Conservation (phyloP, 1,140 invertebrate species). For the Vollenhovia emeryi region DNA sequence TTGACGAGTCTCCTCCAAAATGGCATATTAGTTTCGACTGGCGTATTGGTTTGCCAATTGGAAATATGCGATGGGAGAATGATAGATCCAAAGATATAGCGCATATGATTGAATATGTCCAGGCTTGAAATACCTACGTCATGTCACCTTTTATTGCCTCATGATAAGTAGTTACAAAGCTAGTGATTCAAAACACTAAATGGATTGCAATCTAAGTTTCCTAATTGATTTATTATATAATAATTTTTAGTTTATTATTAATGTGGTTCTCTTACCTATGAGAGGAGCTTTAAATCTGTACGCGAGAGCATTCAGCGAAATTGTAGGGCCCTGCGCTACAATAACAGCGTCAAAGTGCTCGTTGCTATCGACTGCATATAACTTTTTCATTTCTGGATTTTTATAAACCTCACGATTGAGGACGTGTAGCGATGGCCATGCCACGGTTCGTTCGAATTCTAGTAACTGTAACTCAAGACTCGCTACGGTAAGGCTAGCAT, state of each 20-base stretch:
- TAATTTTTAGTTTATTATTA: too few relatives aligned
- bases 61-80: constrained; percentile 65
- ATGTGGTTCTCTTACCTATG: constrained; percentile 42
- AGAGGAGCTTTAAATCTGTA: constrained; percentile 54
- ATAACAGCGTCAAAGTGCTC: constrained; percentile 57
- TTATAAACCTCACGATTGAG: neutral
- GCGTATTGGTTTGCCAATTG: constrained; percentile 50
- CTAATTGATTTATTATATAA: neutral
- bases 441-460: neutral
- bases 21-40: constrained; percentile 27
- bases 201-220: neutral
- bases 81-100: constrained; percentile 49
- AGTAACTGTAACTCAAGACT: neutral
- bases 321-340: neutral
- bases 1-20: constrained; percentile 62
- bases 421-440: neutral
- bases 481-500: fast-evolving
- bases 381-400: constrained; percentile 29
- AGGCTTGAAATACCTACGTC: constrained; percentile 57
- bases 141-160: neutral
- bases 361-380: neutral
- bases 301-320: constrained; percentile 25
- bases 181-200: neutral
- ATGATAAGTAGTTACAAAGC: neutral
- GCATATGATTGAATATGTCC: constrained; percentile 31